Evolutionary conservation across 2,888 invertebrate genomes (phyloP), one percentile per base, ranked within the genome.

Genomic region (Strigamia transsilvanica): DNA sequence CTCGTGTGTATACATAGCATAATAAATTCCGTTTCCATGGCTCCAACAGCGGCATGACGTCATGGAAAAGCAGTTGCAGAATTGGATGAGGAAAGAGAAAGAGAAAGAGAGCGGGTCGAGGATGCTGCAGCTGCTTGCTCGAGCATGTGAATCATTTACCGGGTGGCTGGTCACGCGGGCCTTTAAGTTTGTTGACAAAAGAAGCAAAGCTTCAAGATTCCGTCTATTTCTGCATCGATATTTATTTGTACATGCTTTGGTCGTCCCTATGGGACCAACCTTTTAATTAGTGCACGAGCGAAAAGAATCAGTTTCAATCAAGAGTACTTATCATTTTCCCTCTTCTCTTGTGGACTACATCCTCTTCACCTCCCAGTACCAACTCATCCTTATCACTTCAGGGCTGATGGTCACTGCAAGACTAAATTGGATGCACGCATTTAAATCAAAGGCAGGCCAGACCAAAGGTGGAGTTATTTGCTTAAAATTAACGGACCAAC

Each of bases 151-250:
- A 73, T 73, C 73, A 73, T 73, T 73, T 73, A 73, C 73, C 73
- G 73, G 73, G n/a, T 73, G 73, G 73, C 73, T 73, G 32, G 73
- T 73, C 73, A 73, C 73, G 32, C 73, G 73, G 73, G 73, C 73
- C 73, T 73, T 73, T 73, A 73, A 73, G 73, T 73, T 56, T 73
- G 73, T 73, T 73, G 73, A 73, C 73, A 73, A 73, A 73, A 73
- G 73, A 73, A 73, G 73, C 32, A 32, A 73, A 73, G 32, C 27
- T 32, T 73, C 32, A 23, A 73, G 73, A 73, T 73, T 73, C 73
- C 73, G 73, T 32, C 73, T 73, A 73, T 73, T 73, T 73, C 73
- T 73, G 73, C 73, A 73, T 73, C 73, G 73, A 73, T 73, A 73
- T 73, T 73, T 73, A 73, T 73, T 73, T 32, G 32, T 73, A 73